A percentile compares a stretch with the other conserved stretches of the same genome.
These are phyloP conservation scores for Neolamprologus cancellatus DNA, from an alignment of 2,113 vertebrate genomes.

Conservation along the genomic window DNA sequence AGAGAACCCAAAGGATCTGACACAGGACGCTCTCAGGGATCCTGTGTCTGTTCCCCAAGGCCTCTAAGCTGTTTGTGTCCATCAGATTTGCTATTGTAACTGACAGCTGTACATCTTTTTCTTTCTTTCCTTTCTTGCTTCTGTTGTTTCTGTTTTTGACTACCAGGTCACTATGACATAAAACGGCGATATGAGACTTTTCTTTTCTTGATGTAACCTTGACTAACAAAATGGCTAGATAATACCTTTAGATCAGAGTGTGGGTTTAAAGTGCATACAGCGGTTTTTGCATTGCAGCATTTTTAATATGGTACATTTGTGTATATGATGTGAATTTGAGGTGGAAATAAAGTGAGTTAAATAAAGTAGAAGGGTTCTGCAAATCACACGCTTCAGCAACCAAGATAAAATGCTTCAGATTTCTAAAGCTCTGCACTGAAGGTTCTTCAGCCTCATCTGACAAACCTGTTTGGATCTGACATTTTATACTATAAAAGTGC, in stretches of 20 bases:
- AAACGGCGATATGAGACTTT: not conserved
- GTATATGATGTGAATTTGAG: constrained; percentile 11
- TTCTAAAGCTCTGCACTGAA: constrained; percentile 67
- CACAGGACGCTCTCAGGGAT: not conserved
- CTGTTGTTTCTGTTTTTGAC: not conserved
- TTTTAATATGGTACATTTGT: not conserved
- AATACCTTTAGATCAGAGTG: constrained; percentile 33
- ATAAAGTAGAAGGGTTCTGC: constrained; percentile 23
- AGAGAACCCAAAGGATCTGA: not conserved
- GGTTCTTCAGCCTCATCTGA: not conserved
- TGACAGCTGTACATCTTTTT: not conserved
- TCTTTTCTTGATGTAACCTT: not conserved
- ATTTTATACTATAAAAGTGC: constrained; percentile 38
- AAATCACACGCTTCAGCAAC: constrained; percentile 49
- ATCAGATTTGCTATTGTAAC: not conserved
- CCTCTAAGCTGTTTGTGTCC: not conserved
- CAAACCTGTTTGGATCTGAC: not conserved
- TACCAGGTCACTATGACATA: not conserved
- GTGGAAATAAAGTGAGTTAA: constrained; percentile 10
- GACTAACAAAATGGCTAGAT: constrained; percentile 29
- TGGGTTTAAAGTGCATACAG: not conserved
- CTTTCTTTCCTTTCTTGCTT: not conserved
- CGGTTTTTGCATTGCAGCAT: not conserved
- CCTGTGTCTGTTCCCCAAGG: not conserved
- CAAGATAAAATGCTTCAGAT: constrained; percentile 61